Evolutionary conservation across 1,140 invertebrate species (phyloP), one percentile per base, ranked within the genome.

Genomic region (Drosophila kohkoa): DNA sequence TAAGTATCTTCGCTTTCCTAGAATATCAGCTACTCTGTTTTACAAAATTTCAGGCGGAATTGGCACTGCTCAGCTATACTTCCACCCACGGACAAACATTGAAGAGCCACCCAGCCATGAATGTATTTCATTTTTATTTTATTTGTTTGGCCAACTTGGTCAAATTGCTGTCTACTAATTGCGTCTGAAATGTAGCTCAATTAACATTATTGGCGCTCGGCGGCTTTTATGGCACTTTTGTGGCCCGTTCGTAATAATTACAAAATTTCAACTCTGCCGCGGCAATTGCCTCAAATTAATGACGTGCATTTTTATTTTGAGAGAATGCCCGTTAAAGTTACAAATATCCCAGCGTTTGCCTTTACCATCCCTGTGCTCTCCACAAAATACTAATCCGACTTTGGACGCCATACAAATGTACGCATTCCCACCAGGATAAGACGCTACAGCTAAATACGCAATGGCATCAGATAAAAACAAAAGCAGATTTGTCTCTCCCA

Each of bases 361-460:
- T 15, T 11, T 43, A 2, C 32, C 8, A 15, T 41, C 46, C 43
- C 65, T 48, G 20, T 3, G 43, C 58, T 43, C 7, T 70, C 15
- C 48, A 66, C 67, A 65, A 52, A 25, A 75, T 73, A 54, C 65
- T 77, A 89, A 89, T 85, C 85, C 81, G 60, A 71, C 83, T 68
- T 75, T 68, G 67, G 51, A 55, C 63, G 75, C 67, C 79, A 59
- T 54, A 75, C 82, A 85, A 91, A 82, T 91, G 88, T 83, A 83
- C 74, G 76, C 76, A 62, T 91, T 91, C 88, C 88, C 88, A 91
- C 88, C 88, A 91, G 88, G 88, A 91, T 91, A 91, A 91, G 87
- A 72, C 45, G 80, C 64, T 59, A 16, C 70, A 65, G 75, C 77
- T 85, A 88, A 82, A 88, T 81, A 85, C 75, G 64, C 85, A 91